Evolutionary conservation across 2,797 vertebrate genomes (phyloP), one percentile per base, ranked within the genome.

Genomic region (Syncerus caffer): DNA sequence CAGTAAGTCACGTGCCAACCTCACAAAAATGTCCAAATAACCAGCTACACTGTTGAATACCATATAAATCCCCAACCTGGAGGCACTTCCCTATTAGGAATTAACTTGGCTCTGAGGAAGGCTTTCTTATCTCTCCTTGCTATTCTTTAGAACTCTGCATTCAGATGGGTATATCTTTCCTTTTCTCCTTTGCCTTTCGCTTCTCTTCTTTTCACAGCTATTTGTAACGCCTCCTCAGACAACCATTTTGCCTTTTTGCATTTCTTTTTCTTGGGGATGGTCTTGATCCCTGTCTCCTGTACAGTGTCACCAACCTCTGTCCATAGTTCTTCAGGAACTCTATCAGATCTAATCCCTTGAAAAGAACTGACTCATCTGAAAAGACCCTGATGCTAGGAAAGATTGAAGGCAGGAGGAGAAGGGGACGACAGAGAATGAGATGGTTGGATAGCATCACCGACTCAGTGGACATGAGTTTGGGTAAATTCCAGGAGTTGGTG

Each of bases 251-350:
- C n/a, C 9, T 67, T 67, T 67, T 34, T 67, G 64, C n/a, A 11
- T 34, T 67, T 67, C n/a, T 67, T 67, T 67, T 34, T 34, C n/a
- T 67, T 67, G 64, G 64, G 17, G 9, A 19, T 67, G n/a, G 64
- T 67, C 64, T 67, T 34, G 4, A 67, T 67, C n/a, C 19, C n/a
- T 67, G 64, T n/a, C 64, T 67, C 4, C 8, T 67, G n/a, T 34
- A 34, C 17, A 19, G 19, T 6, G n/a, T 67, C 64, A 34, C 16
- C 1, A 64, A 64, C 16, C n/a, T 64, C 31, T 2, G 0, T 64
- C 62, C 62, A 67, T 34, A 67, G 64, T 21, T 67, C 64, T 67
- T 67, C 64, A 11, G 17, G 64, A n/a, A 6, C 17, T 67, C 17
- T 34, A 67, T 67, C n/a, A 67, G 64, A 67, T 19, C 64, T 34